Base-by-base conservation (phyloP, 2,113 vertebrate genomes). In the Chaetura pelagica region DNA sequence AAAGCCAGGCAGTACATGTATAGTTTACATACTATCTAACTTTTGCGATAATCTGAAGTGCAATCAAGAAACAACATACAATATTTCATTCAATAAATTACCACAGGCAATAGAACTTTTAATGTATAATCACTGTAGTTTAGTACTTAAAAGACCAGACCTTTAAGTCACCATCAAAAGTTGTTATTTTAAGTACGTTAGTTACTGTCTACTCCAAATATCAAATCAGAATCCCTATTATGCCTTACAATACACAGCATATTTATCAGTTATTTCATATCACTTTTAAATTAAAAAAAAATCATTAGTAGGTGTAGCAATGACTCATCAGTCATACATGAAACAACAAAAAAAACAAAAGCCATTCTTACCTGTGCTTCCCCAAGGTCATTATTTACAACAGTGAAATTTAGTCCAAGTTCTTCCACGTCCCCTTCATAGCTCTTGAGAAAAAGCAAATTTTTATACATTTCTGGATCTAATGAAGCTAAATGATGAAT, bases 381-480 rank as follows among this genome's bases (percentile, higher is more conserved):
- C 69, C 99, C 99, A 21, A 99, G 98, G 89, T 99, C 99, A 16
- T 99, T 99, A 98, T 99, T 99, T 79, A 99, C 99, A 92, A 99
- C 98, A 0, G 99, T 99, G 97, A 99, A 99, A 98, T 99, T 99
- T 11, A 99, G 98, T 24, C 99, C 99, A 66, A 99, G 98, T 87
- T 99, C 99, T 93, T 99, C 99, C 82, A 99, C 99, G 4, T 99
- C 99, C 0, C 97, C 99, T 90, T 99, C 99, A 4, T 99, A 99
- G 98, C 99, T 99, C 98, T 99, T 99, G 80, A 99, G 99, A 94
- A 99, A 99, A 63, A 99, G 99, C 52, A 99, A 97, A 86, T 99
- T 99, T 80, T 98, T 98, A 95, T 99, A 99, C 98, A 99, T 99
- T 96, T 99, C 99, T 0, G 99, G 99, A 95, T 99, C 99, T 74